Percentiles rank a stretch among this genome's conserved stretches.
phyloP scores from a whole-genome alignment of 2,113 vertebrate genomes.

The Nipponia nippon region DNA sequence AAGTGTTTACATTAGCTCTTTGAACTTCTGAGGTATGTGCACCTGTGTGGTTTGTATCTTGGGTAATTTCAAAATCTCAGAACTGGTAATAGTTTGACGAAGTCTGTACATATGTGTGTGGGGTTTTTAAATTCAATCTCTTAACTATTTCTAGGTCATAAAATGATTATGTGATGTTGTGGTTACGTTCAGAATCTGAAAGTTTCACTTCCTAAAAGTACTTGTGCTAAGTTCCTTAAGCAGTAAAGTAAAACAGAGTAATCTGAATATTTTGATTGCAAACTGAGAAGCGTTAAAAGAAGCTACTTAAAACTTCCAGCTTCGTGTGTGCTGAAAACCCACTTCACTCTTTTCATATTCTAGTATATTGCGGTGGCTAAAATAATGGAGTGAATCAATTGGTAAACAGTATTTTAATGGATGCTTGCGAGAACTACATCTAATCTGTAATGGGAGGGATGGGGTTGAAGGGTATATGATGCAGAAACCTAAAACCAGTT shows the following conservation, averaged over 20 bases:
- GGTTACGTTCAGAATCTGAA: not conserved
- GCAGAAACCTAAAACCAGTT: not conserved
- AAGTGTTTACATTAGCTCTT: slow-evolving; percentile 45
- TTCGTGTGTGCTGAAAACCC: not conserved
- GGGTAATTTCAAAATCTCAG: not conserved
- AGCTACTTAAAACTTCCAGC: not conserved
- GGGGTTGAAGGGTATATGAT: not conserved
- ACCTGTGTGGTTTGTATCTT: fast-evolving
- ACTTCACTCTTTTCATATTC: not conserved
- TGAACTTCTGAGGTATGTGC: not conserved
- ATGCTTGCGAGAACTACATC: not conserved
- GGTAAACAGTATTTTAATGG: not conserved
- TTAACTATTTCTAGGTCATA: not conserved
- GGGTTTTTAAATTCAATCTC: fast-evolving
- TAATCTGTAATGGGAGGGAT: fast-evolving
- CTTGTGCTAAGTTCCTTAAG: not conserved
- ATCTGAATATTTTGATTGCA: not conserved
- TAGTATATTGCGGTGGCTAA: fast-evolving
- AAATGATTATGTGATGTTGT: not conserved
- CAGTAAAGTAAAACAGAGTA: not conserved
- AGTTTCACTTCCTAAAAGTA: not conserved
- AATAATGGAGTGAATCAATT: not conserved
- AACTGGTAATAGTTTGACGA: not conserved
- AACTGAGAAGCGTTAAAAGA: not conserved
- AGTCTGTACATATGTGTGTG: fast-evolving